Conservation (phyloP, 2,797 vertebrate species). For the Taeniopygia guttata region DNA sequence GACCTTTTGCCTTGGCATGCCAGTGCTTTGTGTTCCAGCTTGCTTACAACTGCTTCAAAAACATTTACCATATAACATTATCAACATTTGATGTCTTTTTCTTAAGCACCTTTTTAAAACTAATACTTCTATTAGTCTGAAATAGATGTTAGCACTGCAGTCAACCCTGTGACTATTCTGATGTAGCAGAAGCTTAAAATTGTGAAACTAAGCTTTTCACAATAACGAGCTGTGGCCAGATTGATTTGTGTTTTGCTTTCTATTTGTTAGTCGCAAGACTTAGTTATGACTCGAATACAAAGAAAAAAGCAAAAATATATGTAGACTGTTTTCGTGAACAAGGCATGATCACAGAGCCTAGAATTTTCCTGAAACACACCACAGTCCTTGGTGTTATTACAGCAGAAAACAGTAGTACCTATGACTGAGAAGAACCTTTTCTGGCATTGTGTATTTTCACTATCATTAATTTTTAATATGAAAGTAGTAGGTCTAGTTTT, state of each 20-base stretch:
- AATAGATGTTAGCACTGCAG: neutral
- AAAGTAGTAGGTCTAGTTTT: neutral
- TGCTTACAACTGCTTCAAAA: constrained; percentile 1
- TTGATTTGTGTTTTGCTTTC: neutral
- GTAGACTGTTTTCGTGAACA: neutral
- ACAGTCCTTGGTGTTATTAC: neutral
- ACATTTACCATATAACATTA: neutral
- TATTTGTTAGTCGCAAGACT: neutral
- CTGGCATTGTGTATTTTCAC: neutral
- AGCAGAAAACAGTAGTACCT: neutral
- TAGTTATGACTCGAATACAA: neutral
- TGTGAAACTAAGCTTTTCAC: constrained; percentile 6
- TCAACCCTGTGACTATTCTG: neutral
- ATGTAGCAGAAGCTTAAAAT: neutral
- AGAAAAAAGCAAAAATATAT: neutral
- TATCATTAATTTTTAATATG: constrained; percentile 5
- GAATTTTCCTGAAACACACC: neutral
- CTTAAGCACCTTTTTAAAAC: neutral
- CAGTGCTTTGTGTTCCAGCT: neutral
- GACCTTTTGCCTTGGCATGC: neutral
- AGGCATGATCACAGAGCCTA: neutral
- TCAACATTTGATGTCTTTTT: neutral
- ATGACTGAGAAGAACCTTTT: neutral
- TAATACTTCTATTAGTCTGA: neutral
- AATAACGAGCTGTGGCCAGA: rapidly evolving